Percentiles rank a stretch among this genome's conserved stretches.
Evolutionary conservation across 2,797 vertebrate genomes (phyloP).

Genomic region (Lepus townsendii): DNA sequence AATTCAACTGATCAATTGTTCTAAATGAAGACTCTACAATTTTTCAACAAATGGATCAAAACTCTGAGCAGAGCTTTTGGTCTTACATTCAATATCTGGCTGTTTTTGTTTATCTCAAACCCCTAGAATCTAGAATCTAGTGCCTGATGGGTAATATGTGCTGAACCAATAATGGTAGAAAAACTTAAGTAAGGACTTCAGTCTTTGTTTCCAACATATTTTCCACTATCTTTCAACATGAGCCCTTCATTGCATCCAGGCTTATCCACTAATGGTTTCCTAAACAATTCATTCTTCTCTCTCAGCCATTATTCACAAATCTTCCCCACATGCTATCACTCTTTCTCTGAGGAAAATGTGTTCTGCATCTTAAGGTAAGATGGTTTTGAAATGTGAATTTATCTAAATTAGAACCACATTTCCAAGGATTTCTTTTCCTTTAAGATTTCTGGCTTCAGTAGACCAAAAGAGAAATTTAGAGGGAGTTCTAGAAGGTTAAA

Average conservation of each 20-base stretch:
- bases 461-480: not conserved
- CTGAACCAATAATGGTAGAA: slow-evolving; percentile 26
- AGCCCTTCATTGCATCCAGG: not conserved
- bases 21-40: not conserved
- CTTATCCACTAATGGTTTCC: not conserved
- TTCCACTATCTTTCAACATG: not conserved
- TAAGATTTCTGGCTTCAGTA: not conserved
- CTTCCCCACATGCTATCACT: not conserved
- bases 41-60: slow-evolving; percentile 46
- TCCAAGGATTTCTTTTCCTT: not conserved
- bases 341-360: not conserved
- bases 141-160: not conserved
- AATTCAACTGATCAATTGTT: not conserved
- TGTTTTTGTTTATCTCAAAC: not conserved
- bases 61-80: not conserved
- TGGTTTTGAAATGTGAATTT: slow-evolving; percentile 3
- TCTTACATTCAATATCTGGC: not conserved
- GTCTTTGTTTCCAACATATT: slow-evolving; percentile 34
- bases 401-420: not conserved
- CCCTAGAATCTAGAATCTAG: not conserved
- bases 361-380: not conserved
- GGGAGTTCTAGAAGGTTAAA: slow-evolving; percentile 20
- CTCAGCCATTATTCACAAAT: not conserved
- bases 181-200: not conserved
- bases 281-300: not conserved